Evolutionary conservation across 2,888 invertebrate genomes (phyloP), one percentile per base, ranked within the genome.

Genomic region (Drosophila parthenogenetica): DNA sequence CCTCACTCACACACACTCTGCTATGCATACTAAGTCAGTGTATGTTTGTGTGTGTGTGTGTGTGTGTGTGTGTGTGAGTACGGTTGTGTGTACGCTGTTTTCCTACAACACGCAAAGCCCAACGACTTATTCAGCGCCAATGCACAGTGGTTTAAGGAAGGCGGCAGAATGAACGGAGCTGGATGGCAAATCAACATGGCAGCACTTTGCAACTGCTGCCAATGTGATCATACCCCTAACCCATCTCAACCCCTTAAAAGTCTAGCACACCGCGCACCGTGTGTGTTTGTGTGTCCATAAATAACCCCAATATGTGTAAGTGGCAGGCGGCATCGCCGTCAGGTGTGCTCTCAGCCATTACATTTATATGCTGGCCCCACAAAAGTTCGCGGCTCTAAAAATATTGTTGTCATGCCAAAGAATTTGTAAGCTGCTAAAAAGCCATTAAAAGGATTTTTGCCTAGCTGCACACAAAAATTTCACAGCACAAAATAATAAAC

Each of bases 281-380:
- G 5, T 35, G 35, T 35, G 13, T 35, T 50, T 35, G 49, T 55
- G 48, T 62, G 61, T 50, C 80, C 88, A 86, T 87, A 86, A 86
- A 82, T 83, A 88, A 86, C 69, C 83, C 69, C 77, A 80, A 88
- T 82, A 74, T 86, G 74, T 82, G 71, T 69, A 74, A 77, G 80
- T 87, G 83, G 48, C 75, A 70, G 57, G 25, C 75, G 57, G 37
- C 75, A 53, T 19, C 48, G 65, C 42, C 49, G 67, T 57, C 73
- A 77, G 77, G 68, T 72, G 60, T 43, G 48, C 72, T 57, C 48
- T 19, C 45, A 69, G 51, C 61, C 78, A 77, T 59, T 64, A 61
- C 46, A 58, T 39, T 53, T 40, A 49, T 49, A 49, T 59, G 16
- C 17, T 13, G 16, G 25, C 10, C 10, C 35, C 8, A 32, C 13